Conservation (phyloP, 2,888 invertebrate genomes). For the Meiosimyza decipiens region DNA sequence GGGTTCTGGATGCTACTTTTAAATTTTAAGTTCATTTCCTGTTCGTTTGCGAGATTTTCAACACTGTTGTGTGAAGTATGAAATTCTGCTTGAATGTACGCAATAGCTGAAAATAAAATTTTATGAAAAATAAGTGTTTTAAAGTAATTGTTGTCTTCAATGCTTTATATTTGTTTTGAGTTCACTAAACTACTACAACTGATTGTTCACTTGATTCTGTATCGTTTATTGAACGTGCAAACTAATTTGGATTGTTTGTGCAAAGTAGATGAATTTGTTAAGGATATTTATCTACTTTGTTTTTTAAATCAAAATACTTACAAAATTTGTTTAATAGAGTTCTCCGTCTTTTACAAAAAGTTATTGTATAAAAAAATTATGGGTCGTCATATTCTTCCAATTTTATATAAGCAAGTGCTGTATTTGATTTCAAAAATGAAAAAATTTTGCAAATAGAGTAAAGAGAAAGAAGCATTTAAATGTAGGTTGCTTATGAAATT, state of each 20-base stretch:
- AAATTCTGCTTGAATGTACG: slow-evolving; percentile 60
- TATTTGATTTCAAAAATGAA: slow-evolving; percentile 34
- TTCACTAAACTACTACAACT: not conserved
- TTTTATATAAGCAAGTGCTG: slow-evolving; percentile 65
- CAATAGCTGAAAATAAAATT: slow-evolving; percentile 58
- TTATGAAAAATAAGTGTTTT: not conserved
- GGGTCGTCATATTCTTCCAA: slow-evolving; percentile 60
- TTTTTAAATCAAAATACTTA: slow-evolving; percentile 15
- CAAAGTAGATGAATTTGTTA: not conserved
- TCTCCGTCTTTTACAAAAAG: slow-evolving; percentile 8
- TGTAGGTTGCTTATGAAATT: not conserved
- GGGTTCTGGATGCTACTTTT: slow-evolving; percentile 46
- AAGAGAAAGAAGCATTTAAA: slow-evolving; percentile 11
- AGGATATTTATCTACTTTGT: not conserved
- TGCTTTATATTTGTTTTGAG: not conserved
- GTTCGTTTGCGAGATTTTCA: slow-evolving; percentile 60
- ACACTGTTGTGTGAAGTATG: slow-evolving; percentile 53
- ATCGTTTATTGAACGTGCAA: not conserved
- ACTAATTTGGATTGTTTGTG: not conserved
- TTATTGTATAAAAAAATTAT: slow-evolving; percentile 36
- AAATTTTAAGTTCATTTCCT: slow-evolving; percentile 53
- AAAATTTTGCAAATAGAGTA: slow-evolving; percentile 9
- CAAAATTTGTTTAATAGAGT: slow-evolving; percentile 16
- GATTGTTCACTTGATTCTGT: no score
- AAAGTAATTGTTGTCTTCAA: not conserved